phyloP scores from a whole-genome alignment of 2,113 vertebrate genomes.

The Pterocles orientalis region DNA sequence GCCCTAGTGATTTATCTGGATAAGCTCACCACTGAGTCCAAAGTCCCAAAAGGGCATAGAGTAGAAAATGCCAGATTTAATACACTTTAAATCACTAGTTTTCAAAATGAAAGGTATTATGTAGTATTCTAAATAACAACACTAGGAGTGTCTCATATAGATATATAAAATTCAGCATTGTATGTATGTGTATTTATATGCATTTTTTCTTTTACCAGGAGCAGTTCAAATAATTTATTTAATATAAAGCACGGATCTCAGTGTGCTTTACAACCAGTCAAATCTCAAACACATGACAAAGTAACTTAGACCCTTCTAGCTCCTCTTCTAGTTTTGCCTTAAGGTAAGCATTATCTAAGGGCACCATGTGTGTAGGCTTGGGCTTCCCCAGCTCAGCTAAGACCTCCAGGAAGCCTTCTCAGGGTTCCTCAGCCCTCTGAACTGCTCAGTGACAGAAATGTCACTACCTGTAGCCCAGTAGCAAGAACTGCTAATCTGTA shows the following conservation, averaged over 20 bases:
- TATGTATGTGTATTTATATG: background rate
- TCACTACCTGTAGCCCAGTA: fast-evolving
- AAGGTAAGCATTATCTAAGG: too few species aligned
- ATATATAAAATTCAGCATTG: background rate
- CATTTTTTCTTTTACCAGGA: background rate
- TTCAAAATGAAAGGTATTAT: background rate
- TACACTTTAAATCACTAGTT: fast-evolving
- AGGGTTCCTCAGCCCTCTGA: background rate
- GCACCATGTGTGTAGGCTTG: fast-evolving
- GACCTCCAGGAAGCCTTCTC: background rate
- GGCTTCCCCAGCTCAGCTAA: background rate
- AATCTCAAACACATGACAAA: background rate
- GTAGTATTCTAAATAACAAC: background rate
- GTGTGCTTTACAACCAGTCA: background rate
- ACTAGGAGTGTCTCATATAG: too few species aligned
- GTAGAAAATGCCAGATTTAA: background rate
- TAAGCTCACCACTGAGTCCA: fast-evolving
- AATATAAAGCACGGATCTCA: background rate
- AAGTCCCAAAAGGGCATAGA: background rate
- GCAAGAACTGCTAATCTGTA: fast-evolving
- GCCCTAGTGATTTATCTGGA: background rate
- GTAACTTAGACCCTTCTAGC: background rate
- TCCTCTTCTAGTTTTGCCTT: background rate
- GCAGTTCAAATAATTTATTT: background rate
- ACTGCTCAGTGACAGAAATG: background rate